Evolutionary conservation across 2,888 invertebrate genomes (phyloP), one percentile per base, ranked within the genome.

Genomic region (Stenodema calcarata): DNA sequence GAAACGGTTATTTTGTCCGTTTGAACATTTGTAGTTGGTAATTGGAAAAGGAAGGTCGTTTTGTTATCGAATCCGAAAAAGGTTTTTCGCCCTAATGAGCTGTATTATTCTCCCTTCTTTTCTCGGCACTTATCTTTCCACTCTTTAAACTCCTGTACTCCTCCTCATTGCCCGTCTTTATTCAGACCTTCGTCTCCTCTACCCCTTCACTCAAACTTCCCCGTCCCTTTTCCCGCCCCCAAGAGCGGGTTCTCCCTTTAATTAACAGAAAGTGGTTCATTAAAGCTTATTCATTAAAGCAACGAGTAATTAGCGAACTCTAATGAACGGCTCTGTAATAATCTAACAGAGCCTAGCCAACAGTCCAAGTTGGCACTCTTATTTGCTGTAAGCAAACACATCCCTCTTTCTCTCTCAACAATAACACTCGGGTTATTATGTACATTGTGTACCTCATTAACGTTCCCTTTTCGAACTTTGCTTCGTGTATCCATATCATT

Each of bases 211-310:
- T 70, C 69, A 35, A n/a, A n/a, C n/a, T n/a, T n/a, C 41, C 78
- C 83, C 73, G 28, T 62, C 42, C 41, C 79, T 80, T 62, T 11
- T 14, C 70, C 82, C 14, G 30, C 87, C 73, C 54, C 82, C 42
- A 30, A 18, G 18, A 23, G 62, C 90, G 90, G 91, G 90, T 91
- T 92, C 92, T 93, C 95, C 94, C 95, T 95, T 95, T 95, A 95
- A 95, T 95, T 95, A 95, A 95, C 95, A 95, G 95, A 95, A 95
- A 95, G 95, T 95, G 95, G 95, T 95, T 95, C 95, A 95, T 95
- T 95, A 95, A 95, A 95, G 95, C 95, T 95, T 95, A 95, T 95
- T 95, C 95, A 95, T 95, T 95, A 95, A 95, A 95, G 95, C 95
- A 95, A 95, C 95, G 94, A 95, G 95, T 95, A 95, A 95, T 95